phyloP scores from a whole-genome alignment of 2,888 invertebrate species.

The Griposia aprilina region DNA sequence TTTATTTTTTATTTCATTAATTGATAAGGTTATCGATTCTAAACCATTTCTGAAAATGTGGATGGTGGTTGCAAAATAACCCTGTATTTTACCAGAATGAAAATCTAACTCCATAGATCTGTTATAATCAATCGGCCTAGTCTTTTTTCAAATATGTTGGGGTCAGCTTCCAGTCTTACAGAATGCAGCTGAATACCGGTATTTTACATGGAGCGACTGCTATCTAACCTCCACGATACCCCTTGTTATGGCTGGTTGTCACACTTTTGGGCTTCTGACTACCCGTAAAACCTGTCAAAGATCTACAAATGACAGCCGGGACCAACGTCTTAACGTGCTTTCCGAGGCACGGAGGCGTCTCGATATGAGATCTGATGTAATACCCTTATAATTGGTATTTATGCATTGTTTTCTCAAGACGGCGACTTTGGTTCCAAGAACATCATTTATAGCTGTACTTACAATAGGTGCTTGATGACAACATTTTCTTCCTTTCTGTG shows the following conservation, averaged over 20 bases:
- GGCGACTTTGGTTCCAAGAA: too few relatives aligned
- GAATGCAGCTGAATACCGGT: neutral
- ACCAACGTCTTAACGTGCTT: neutral
- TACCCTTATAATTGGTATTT: neutral
- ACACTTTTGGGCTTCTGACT: neutral
- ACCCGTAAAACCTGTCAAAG: neutral
- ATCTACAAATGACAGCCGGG: neutral
- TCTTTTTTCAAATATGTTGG: neutral
- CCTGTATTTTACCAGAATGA: neutral
- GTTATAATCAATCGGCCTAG: neutral
- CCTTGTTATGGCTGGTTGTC: neutral
- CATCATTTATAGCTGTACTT: slow-evolving; percentile 59
- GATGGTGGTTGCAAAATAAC: too few relatives aligned
- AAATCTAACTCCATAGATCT: neutral
- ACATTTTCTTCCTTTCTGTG: slow-evolving; percentile 92
- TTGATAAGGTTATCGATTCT: too few relatives aligned
- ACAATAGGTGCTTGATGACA: slow-evolving; percentile 95
- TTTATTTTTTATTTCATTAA: too few relatives aligned
- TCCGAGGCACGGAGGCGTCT: neutral
- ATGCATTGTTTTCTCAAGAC: neutral
- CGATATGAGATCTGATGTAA: neutral
- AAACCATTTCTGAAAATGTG: too few relatives aligned
- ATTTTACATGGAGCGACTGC: neutral
- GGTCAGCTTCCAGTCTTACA: neutral
- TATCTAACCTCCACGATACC: neutral